These are phyloP conservation scores for Limosa lapponica DNA, from an alignment of 2,797 vertebrate genomes.

Conservation along the genomic window DNA sequence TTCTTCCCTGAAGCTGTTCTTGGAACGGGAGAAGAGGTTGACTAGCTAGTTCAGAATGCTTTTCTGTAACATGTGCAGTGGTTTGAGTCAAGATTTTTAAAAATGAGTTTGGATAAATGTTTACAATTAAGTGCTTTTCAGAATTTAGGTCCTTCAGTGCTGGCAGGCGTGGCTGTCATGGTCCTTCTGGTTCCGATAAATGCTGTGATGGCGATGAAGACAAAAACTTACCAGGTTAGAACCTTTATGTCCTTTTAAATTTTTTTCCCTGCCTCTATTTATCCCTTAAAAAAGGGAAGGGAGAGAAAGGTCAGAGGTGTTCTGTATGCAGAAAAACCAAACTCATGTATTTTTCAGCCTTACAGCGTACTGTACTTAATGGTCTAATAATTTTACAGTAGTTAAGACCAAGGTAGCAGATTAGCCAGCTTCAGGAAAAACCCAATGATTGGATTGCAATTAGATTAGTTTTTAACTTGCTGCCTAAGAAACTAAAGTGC, in stretches of 20 bases:
- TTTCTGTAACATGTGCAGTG: background rate
- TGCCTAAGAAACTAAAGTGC: background rate
- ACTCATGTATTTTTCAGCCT: background rate
- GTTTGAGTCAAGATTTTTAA: background rate
- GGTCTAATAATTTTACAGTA: background rate
- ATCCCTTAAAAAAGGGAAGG: background rate
- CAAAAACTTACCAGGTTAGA: conserved; percentile 93
- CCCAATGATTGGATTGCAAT: background rate
- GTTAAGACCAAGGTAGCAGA: background rate
- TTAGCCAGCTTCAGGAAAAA: background rate
- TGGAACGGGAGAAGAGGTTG: background rate
- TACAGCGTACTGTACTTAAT: background rate
- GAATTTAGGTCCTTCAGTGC: conserved; percentile 91
- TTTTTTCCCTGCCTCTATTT: background rate
- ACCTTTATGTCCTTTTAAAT: background rate
- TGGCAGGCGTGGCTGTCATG: conserved; percentile 97
- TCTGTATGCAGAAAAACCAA: background rate
- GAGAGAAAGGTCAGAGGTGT: background rate
- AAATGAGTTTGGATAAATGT: background rate
- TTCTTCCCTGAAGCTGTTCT: background rate
- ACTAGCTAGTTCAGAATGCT: background rate
- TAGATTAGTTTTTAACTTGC: background rate
- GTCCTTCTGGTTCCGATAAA: conserved; percentile 94
- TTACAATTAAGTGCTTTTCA: conserved; percentile 39
- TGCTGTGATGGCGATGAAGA: conserved; percentile 95